Conservation (phyloP, 1,140 invertebrate genomes). For the Pogonus chalceus region DNA sequence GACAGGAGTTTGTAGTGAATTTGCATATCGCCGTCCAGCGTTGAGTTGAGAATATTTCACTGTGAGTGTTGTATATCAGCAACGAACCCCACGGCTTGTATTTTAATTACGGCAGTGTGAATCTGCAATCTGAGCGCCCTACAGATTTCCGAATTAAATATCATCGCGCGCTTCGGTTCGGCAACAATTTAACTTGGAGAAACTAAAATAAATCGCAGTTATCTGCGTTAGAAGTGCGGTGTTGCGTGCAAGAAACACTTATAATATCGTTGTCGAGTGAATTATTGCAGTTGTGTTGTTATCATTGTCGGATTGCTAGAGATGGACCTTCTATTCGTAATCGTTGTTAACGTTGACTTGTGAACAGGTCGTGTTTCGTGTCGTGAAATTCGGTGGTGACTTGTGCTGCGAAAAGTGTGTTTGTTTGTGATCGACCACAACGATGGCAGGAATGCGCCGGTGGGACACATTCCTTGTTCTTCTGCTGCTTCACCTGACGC, state of each 20-base stretch:
- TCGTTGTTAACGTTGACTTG: neutral
- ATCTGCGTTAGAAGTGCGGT: neutral
- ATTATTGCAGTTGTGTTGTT: neutral
- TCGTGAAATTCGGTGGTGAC: neutral
- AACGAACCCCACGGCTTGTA: neutral
- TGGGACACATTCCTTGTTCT: neutral
- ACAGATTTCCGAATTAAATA: conserved; percentile 5
- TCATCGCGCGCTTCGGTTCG: neutral
- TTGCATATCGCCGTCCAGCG: conserved; percentile 1
- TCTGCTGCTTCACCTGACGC: neutral
- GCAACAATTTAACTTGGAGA: neutral
- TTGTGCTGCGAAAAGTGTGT: neutral
- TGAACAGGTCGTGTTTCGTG: neutral
- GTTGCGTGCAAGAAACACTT: neutral
- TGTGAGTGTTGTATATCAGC: neutral
- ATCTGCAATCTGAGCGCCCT: neutral
- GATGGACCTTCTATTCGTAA: neutral
- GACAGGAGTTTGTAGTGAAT: neutral
- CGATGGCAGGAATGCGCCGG: neutral
- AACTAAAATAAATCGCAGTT: neutral
- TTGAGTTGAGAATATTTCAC: neutral
- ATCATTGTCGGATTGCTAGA: neutral
- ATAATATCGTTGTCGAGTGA: neutral
- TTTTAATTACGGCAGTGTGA: conserved; percentile 4
- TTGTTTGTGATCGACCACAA: too few relatives aligned